phyloP scores from a whole-genome alignment of 2,113 vertebrate species.

The Gallinago media region DNA sequence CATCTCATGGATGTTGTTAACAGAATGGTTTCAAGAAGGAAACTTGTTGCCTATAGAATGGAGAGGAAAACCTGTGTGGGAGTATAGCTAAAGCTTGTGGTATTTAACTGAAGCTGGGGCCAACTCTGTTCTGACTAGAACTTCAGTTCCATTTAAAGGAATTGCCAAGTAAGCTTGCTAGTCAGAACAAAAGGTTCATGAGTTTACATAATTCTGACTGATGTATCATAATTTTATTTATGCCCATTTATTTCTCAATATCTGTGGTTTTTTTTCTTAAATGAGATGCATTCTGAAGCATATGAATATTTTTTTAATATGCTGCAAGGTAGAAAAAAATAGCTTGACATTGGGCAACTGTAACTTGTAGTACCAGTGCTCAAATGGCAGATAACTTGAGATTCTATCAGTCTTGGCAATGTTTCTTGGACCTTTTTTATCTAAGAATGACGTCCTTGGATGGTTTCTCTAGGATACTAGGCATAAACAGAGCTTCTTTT shows the following conservation, averaged over 20 bases:
- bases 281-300: neutral
- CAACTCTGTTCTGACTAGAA: neutral
- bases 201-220: neutral
- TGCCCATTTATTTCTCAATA: neutral
- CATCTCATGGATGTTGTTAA: neutral
- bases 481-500: neutral
- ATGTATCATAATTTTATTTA: neutral
- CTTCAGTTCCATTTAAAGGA: neutral
- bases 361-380: neutral
- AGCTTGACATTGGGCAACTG: neutral
- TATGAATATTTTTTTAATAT: neutral
- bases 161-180: neutral
- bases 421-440: neutral
- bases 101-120: neutral
- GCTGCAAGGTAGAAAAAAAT: neutral
- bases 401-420: neutral
- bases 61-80: neutral
- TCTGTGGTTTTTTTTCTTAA: neutral
- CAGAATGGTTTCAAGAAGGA: neutral
- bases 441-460: conserved; percentile 7
- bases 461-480: neutral
- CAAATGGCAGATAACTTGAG: neutral
- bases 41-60: neutral
- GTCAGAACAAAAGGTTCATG: neutral
- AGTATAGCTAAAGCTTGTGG: neutral